phyloP scores from a whole-genome alignment of 2,888 invertebrate genomes.

The Machimus atricapillus region DNA sequence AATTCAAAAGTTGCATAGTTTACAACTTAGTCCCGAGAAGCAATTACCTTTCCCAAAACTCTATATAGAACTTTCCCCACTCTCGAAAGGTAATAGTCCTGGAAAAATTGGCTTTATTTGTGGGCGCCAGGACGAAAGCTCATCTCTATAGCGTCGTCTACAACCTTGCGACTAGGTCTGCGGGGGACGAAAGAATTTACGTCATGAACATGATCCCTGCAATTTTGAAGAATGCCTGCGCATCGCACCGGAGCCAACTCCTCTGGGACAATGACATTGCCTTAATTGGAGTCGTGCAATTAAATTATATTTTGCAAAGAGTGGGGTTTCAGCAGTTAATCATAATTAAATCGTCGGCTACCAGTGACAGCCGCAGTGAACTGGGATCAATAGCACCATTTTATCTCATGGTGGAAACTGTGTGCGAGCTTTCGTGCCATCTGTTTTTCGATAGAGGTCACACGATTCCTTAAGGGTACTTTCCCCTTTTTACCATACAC shows the following conservation, averaged over 20 bases:
- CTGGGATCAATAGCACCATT: background rate
- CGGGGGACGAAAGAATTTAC: background rate
- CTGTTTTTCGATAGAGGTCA: background rate
- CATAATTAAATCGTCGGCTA: background rate
- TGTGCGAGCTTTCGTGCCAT: background rate
- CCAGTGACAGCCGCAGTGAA: background rate
- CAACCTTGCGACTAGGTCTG: background rate
- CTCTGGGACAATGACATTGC: background rate
- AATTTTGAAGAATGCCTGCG: background rate
- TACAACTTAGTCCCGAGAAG: background rate
- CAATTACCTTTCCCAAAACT: background rate
- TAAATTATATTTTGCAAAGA: background rate
- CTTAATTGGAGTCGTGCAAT: background rate
- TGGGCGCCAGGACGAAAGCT: background rate
- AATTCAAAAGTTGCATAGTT: background rate
- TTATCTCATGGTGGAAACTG: background rate
- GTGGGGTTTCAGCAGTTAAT: background rate
- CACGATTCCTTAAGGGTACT: background rate
- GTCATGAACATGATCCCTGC: background rate
- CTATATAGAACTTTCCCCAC: background rate
- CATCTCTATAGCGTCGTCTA: background rate
- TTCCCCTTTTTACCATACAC: background rate
- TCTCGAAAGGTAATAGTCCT: background rate
- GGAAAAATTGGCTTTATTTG: background rate
- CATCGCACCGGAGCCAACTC: background rate